Percentiles rank a stretch among this genome's conserved stretches.
Conservation (phyloP, 2,888 invertebrate genomes). For the Pristionchus exspectatus region DNA sequence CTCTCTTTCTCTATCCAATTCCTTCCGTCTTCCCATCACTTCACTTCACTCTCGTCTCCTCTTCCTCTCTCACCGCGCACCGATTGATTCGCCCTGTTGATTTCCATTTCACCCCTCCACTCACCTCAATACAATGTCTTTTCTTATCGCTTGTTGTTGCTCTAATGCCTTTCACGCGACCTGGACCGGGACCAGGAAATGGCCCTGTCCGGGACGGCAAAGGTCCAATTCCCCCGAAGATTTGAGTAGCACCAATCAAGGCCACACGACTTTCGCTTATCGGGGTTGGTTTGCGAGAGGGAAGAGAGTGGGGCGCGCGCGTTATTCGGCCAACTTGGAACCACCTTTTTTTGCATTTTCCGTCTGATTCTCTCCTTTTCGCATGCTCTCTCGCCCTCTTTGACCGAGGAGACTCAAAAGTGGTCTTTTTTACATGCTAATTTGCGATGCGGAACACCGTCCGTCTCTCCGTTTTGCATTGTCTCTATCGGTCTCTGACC, state of each 20-base stretch:
- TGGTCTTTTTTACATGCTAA: neutral
- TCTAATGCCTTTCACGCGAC: no score
- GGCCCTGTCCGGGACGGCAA: neutral
- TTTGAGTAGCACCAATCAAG: neutral
- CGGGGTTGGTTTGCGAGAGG: neutral
- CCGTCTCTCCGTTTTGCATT: neutral
- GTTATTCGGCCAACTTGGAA: conserved; percentile 37
- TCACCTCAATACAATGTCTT: neutral
- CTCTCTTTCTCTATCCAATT: neutral
- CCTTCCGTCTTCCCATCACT: neutral
- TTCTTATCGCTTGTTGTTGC: neutral
- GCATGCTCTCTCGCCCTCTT: no score
- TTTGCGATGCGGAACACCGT: neutral
- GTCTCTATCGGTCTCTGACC: neutral
- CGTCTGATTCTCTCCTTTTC: no score
- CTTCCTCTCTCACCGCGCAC: conserved; percentile 7
- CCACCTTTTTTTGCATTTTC: neutral
- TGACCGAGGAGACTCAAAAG: neutral
- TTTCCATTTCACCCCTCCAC: neutral
- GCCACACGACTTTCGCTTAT: conserved; percentile 16
- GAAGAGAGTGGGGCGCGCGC: neutral
- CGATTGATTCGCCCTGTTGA: conserved; percentile 13
- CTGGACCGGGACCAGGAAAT: neutral
- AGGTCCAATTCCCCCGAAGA: neutral
- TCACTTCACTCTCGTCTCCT: neutral